phyloP scores from a whole-genome alignment of 2,888 invertebrate species.

The Ichneumon xanthorius region DNA sequence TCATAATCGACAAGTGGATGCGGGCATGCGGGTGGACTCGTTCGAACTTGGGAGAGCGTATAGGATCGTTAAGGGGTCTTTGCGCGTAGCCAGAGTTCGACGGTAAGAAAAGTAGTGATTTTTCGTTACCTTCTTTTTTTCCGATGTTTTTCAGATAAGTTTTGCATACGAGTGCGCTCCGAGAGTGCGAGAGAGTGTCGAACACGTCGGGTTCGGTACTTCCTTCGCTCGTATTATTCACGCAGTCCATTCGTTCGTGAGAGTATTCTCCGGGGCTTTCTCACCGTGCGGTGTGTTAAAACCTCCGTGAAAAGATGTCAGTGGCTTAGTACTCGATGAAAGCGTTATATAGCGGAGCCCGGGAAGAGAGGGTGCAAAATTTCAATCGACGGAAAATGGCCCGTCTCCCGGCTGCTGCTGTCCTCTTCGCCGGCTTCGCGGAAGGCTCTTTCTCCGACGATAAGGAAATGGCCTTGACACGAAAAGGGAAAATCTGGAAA shows the following conservation, averaged over 20 bases:
- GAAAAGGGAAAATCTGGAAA: slow-evolving; percentile 70
- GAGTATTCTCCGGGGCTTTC: slow-evolving; percentile 11
- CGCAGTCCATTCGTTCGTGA: slow-evolving; percentile 12
- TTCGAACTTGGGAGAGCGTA: slow-evolving; percentile 16
- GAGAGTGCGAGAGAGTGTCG: neutral
- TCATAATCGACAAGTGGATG: slow-evolving; percentile 38
- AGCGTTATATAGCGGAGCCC: slow-evolving; percentile 4
- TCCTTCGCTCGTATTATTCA: neutral
- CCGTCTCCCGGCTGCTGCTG: slow-evolving; percentile 22
- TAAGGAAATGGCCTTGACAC: slow-evolving; percentile 64
- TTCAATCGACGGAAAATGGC: slow-evolving; percentile 59
- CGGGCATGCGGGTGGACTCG: slow-evolving; percentile 51
- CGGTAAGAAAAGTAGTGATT: slow-evolving; percentile 18
- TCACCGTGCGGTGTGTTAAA: neutral
- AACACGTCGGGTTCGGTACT: neutral
- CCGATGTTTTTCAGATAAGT: neutral
- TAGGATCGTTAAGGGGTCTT: slow-evolving; percentile 29
- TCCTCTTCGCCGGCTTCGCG: slow-evolving; percentile 15
- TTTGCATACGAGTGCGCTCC: neutral
- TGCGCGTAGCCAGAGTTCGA: neutral
- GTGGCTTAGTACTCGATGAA: neutral
- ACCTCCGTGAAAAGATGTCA: slow-evolving; percentile 6
- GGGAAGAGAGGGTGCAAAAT: slow-evolving; percentile 41
- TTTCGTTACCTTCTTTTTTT: neutral
- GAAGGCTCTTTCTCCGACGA: slow-evolving; percentile 26